Evolutionary conservation across 2,888 invertebrate genomes (phyloP).

Genomic region (Agrotis segetum): DNA sequence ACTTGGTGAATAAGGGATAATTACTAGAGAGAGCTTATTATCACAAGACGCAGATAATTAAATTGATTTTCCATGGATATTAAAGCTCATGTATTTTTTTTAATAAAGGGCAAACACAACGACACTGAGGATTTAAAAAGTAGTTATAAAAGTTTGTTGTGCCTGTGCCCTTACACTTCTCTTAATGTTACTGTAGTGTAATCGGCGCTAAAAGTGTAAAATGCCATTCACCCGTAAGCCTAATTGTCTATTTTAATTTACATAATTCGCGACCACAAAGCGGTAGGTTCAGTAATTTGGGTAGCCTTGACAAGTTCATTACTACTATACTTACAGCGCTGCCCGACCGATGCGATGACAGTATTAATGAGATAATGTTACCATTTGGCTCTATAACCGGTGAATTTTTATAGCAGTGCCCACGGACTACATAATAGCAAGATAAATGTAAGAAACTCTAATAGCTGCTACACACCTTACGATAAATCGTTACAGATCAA

Average conservation of each 20-base stretch:
- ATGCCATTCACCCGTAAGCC: constrained; percentile 70
- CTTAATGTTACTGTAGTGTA: constrained; percentile 26
- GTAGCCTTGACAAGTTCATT: constrained; percentile 81
- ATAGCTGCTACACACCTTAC: too few species aligned
- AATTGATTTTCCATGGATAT: background rate
- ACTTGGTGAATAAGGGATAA: background rate
- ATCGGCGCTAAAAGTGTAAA: constrained; percentile 37
- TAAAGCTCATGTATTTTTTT: background rate
- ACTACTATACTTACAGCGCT: constrained; percentile 61
- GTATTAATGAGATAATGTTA: constrained; percentile 68
- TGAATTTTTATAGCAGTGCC: constrained; percentile 60
- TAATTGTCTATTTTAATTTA: constrained; percentile 79
- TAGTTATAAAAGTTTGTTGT: background rate
- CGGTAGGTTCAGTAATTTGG: constrained; percentile 69
- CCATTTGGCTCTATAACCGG: constrained; percentile 62
- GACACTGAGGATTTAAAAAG: background rate
- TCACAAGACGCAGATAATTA: background rate
- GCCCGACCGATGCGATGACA: constrained; percentile 59
- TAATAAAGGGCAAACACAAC: background rate
- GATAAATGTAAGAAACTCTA: constrained; percentile 57
- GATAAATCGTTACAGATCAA: too few species aligned
- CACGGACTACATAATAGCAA: constrained; percentile 34
- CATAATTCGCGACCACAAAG: constrained; percentile 73
- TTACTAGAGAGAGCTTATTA: background rate
- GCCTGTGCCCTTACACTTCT: background rate